A percentile compares a stretch with the other conserved stretches of the same genome.
These are phyloP conservation scores for Misgurnus mizolepis DNA, from an alignment of 2,113 vertebrate species.

Conservation along the genomic window DNA sequence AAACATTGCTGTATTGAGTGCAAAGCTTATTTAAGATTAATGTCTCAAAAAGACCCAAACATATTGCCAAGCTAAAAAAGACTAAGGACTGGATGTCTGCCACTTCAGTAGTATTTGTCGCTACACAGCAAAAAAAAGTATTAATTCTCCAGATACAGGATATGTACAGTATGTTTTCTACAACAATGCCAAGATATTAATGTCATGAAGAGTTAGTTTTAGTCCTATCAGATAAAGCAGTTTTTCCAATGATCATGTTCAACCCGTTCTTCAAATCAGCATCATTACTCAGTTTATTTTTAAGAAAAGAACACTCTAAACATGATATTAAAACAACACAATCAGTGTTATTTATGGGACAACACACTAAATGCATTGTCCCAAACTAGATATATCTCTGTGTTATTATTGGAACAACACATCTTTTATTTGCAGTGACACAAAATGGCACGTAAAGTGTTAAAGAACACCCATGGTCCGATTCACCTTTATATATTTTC, in stretches of 20 bases:
- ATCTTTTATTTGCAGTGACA: no score
- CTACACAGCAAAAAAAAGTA: background rate
- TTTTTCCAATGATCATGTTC: background rate
- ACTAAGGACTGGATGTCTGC: background rate
- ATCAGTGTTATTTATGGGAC: no score
- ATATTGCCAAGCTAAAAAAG: background rate
- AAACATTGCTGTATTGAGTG: background rate
- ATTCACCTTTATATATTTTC: no score
- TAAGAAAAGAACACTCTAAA: no score
- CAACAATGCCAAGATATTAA: constrained; percentile 27
- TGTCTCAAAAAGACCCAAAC: constrained; percentile 5
- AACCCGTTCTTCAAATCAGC: background rate
- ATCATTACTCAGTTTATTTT: background rate
- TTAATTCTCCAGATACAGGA: constrained; percentile 1
- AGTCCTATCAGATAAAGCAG: no score
- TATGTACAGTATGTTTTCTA: background rate
- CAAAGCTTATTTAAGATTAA: background rate
- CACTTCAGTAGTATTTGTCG: background rate
- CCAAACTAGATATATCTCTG: no score
- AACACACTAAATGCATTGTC: background rate
- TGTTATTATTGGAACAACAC: no score
- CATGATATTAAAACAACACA: no score
- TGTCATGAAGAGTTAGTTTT: background rate
- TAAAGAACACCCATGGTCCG: no score
- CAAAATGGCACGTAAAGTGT: no score